Evolutionary conservation across 2,113 vertebrate species (phyloP), one percentile per base, ranked within the genome.

Genomic region (Scopus umbretta): DNA sequence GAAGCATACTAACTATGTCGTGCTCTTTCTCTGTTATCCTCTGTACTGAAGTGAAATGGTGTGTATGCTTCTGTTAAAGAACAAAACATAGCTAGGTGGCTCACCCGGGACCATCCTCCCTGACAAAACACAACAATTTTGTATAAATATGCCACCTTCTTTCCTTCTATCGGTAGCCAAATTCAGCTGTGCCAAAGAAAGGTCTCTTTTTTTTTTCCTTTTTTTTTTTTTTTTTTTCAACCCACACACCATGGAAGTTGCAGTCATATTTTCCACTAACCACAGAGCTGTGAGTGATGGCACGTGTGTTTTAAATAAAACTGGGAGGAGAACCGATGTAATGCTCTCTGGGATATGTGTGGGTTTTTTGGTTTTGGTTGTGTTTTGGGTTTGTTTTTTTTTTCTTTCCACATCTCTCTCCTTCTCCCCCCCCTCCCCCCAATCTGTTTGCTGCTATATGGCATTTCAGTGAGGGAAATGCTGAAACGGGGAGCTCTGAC

Each of bases 211-310:
- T 42, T 42, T 42, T 42, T 42, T 42, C n/a, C n/a, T n/a, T n/a
- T 42, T 65, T 79, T 84, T 71, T 91, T 91, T 92, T 55, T 55
- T 56, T 88, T 81, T 36, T 52, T 88, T 49, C 90, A 96, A 91
- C 91, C 94, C 92, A 91, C 94, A 94, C 90, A 91, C 92, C 63
- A 47, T 94, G 66, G 91, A 96, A 96, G 96, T 79, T 94, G 63
- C 36, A 96, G 90, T 98, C 97, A 97, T 91, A 96, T 97, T 98
- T 98, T 98, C 98, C 98, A 97, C 95, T 97, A 96, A 97, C 95
- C 90, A 88, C 95, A 96, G 90, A 95, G 53, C 89, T 93, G 76
- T 94, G 96, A 96, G 95, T 79, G 94, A 95, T 97, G 96, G 97
- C 96, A 97, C 88, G 96, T 97, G 94, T 96, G 96, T 97, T 97